Evolutionary conservation across 2,888 invertebrate genomes (phyloP), one percentile per base, ranked within the genome.

Genomic region (Leptinotarsa peninsularis): DNA sequence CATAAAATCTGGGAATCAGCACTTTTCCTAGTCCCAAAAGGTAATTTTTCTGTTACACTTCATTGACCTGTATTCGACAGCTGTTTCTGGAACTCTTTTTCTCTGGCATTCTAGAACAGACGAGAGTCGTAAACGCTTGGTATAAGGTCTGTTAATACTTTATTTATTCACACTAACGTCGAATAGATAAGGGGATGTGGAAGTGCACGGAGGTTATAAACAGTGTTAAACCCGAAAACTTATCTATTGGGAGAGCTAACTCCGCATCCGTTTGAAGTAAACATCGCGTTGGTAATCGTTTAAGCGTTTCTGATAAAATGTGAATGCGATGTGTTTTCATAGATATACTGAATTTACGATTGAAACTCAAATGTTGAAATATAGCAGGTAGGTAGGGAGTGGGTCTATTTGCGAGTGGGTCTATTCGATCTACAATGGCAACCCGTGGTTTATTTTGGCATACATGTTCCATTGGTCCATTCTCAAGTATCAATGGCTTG

Each of bases 281-380:
- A 76, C 74, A 72, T 71, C 72, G n/a, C n/a, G 13, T 23, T 23
- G 23, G 58, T 7, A 23, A 23, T 63, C 63, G 43, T 43, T 76
- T 72, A 71, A 76, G 56, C 68, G 68, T 71, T 21, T 63, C 73
- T 67, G 73, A 76, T 76, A 76, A 76, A 76, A 76, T 68, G 67
- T 69, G 66, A 73, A 66, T 63, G 33, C 14, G 54, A 54, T 43
- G 43, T 43, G 10, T 43, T 43, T 43, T 43, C 43, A 10, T 7
- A 69, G 68, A 69, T 69, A 63, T 56, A 56, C 13, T 10, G 43
- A 43, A 43, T 43, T 43, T 10, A 43, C 43, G 13, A 13, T 43
- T 10, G 3, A 10, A 43, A 43, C 43, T 43, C 43, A 43, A 43
- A 43, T 43, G 33, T 43, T 43, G 10, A 43, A 3, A 43, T 43